These are phyloP conservation scores for Eristalis tenax DNA, from an alignment of 2,888 invertebrate genomes.

Conservation along the genomic window DNA sequence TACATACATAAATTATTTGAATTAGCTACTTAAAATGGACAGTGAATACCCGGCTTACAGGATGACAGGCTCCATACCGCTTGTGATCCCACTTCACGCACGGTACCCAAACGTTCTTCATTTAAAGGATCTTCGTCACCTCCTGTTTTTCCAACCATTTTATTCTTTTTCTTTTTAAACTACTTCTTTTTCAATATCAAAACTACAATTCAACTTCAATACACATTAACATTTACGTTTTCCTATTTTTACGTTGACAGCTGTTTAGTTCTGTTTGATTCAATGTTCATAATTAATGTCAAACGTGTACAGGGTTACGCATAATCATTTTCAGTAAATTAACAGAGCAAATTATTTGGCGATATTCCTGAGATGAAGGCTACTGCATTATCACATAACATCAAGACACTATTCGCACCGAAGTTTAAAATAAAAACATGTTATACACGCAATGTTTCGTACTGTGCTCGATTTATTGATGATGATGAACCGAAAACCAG, in stretches of 20 bases:
- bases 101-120: conserved; percentile 81
- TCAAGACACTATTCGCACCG: no score
- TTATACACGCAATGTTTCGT: no score
- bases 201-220: not conserved
- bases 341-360: no score
- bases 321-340: not conserved
- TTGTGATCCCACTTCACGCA: conserved; percentile 93
- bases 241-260: not conserved
- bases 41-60: conserved; percentile 94
- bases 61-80: conserved; percentile 99
- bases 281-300: not conserved
- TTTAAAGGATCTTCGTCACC: conserved; percentile 79
- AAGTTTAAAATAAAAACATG: no score
- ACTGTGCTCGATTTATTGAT: no score
- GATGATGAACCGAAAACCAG: no score
- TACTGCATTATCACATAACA: no score
- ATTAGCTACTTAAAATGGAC: not conserved
- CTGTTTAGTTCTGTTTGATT: not conserved
- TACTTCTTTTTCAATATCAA: not conserved
- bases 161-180: not conserved
- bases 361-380: no score
- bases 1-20: not conserved
- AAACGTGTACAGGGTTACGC: not conserved
- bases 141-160: conserved; percentile 73
- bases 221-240: not conserved